These are phyloP conservation scores for Nothura maculosa DNA, from an alignment of 2,797 vertebrate species.

Conservation along the genomic window DNA sequence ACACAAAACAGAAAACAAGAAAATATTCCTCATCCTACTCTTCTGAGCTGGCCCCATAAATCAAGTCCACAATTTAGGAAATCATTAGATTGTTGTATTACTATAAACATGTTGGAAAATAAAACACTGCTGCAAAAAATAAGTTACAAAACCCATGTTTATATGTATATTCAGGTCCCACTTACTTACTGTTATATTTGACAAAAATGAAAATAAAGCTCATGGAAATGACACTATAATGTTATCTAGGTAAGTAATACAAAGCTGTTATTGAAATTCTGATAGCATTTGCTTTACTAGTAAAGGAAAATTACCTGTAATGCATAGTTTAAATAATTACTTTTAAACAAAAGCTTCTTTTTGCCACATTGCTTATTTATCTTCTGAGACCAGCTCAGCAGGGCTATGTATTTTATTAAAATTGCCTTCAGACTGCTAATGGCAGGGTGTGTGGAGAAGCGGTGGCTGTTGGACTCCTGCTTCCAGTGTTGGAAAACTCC, in stretches of 20 bases:
- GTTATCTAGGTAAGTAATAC: constrained; percentile 75
- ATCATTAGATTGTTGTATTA: constrained; percentile 62
- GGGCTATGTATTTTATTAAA: constrained; percentile 82
- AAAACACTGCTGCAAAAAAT: constrained; percentile 45
- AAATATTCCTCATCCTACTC: constrained; percentile 50
- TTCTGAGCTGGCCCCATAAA: constrained; percentile 46
- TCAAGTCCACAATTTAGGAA: constrained; percentile 54
- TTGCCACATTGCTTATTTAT: constrained; percentile 79
- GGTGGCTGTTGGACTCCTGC: constrained; percentile 71
- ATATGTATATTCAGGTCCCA: constrained; percentile 60
- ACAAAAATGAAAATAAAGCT: constrained; percentile 78
- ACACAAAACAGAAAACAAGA: constrained; percentile 65
- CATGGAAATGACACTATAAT: constrained; percentile 78
- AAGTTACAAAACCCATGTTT: constrained; percentile 36
- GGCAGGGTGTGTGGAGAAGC: constrained; percentile 71
- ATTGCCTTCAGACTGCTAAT: constrained; percentile 83
- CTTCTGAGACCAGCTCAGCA: constrained; percentile 78
- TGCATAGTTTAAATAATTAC: constrained; percentile 87
- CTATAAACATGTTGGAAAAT: constrained; percentile 62
- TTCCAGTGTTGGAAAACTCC: constrained; percentile 76
- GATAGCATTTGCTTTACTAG: constrained; percentile 80
- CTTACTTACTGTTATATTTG: constrained; percentile 64
- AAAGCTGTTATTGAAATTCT: constrained; percentile 82
- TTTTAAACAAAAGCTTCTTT: constrained; percentile 86
- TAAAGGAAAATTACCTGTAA: constrained; percentile 86